phyloP scores from a whole-genome alignment of 1,140 invertebrate genomes.

The Lordiphosa clarofinis region DNA sequence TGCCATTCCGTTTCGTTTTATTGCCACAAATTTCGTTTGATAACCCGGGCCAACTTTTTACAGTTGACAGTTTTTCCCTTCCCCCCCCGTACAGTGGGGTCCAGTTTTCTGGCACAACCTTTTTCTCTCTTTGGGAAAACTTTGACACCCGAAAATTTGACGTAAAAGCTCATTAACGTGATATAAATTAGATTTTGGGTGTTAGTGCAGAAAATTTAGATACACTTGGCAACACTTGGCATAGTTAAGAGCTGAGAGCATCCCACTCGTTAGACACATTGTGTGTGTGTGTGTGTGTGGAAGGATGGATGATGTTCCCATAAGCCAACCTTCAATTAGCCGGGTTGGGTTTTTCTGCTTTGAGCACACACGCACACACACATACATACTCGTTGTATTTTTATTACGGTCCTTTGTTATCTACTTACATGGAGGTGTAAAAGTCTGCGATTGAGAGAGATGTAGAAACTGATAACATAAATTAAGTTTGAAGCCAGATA shows the following conservation, averaged over 20 bases:
- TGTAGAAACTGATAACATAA: too few relatives aligned
- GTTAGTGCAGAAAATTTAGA: slow-evolving; percentile 64
- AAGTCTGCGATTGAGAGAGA: too few relatives aligned
- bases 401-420: too few relatives aligned
- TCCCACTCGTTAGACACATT: slow-evolving; percentile 28
- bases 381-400: too few relatives aligned
- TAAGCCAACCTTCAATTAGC: too few relatives aligned
- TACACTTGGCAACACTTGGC: slow-evolving; percentile 51
- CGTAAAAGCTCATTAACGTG: slow-evolving; percentile 76
- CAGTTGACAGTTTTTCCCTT: slow-evolving; percentile 57
- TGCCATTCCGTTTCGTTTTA: slow-evolving; percentile 59
- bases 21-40: slow-evolving; percentile 74
- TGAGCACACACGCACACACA: too few relatives aligned
- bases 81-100: neutral
- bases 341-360: too few relatives aligned
- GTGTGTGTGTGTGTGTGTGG: too few relatives aligned
- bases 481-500: too few relatives aligned
- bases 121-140: slow-evolving; percentile 14
- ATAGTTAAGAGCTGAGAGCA: slow-evolving; percentile 38
- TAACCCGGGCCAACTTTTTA: slow-evolving; percentile 67
- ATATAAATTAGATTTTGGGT: slow-evolving; percentile 76
- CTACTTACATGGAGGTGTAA: too few relatives aligned
- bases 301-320: too few relatives aligned
- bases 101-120: slow-evolving; percentile 4
- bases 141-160: slow-evolving; percentile 47